phyloP scores from a whole-genome alignment of 2,888 invertebrate species.

The Dione juno region DNA sequence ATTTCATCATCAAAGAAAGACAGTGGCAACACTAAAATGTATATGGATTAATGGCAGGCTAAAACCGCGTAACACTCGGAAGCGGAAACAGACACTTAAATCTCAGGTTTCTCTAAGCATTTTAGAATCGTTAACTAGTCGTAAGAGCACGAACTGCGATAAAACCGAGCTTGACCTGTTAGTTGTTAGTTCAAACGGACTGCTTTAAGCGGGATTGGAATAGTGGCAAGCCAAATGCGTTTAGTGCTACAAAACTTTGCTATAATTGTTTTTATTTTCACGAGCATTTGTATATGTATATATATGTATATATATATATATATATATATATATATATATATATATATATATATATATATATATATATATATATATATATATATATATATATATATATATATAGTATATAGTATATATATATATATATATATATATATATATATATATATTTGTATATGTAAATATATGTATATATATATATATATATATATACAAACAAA shows the following conservation, averaged over 20 bases:
- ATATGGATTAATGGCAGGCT: background rate
- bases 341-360: too few species aligned
- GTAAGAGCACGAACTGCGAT: slow-evolving; percentile 21
- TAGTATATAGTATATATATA: too few species aligned
- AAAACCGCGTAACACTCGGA: background rate
- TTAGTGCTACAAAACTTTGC: background rate
- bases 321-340: background rate
- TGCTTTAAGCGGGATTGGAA: background rate
- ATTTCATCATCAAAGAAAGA: background rate
- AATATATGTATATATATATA: too few species aligned
- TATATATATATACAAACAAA: too few species aligned
- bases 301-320: background rate
- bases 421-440: too few species aligned
- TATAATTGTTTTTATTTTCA: background rate
- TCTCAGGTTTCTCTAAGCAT: slow-evolving; percentile 22
- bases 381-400: too few species aligned
- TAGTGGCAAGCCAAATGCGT: slow-evolving; percentile 7
- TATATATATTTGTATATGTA: too few species aligned
- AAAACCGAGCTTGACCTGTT: slow-evolving; percentile 22
- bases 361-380: background rate
- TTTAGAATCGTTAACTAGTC: slow-evolving; percentile 23
- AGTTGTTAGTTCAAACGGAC: slow-evolving; percentile 22
- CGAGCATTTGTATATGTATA: too few species aligned
- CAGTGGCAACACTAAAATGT: background rate
- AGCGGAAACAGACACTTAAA: slow-evolving; percentile 10